These are phyloP conservation scores for Strix aluco DNA, from an alignment of 2,113 vertebrate species.

Conservation along the genomic window DNA sequence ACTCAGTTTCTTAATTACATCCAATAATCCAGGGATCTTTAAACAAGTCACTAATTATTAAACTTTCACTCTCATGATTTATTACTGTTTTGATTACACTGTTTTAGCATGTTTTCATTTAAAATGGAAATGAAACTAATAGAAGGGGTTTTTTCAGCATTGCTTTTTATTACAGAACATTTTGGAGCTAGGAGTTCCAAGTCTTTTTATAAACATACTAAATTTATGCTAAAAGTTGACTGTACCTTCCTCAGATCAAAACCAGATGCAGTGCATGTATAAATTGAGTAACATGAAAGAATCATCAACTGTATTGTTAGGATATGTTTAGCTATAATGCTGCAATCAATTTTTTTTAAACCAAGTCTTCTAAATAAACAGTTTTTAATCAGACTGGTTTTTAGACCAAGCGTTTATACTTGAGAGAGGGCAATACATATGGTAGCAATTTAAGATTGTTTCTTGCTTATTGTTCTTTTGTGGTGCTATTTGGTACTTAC, in stretches of 20 bases:
- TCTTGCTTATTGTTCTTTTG: neutral
- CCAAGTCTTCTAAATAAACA: neutral
- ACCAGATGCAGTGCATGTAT: neutral
- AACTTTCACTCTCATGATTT: neutral
- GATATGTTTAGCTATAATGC: neutral
- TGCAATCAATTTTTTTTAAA: neutral
- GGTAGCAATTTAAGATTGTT: neutral
- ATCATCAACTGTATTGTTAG: neutral
- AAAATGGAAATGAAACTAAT: neutral
- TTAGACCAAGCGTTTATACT: neutral
- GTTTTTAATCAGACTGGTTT: neutral
- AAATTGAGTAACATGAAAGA: neutral
- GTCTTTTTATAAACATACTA: neutral
- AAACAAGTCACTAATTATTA: neutral
- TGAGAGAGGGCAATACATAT: neutral
- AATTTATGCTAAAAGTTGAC: neutral
- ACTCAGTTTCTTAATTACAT: neutral
- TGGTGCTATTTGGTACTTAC: neutral
- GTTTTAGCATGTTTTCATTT: neutral
- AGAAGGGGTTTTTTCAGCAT: neutral
- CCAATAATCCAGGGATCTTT: neutral
- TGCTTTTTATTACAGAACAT: neutral
- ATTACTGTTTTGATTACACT: neutral
- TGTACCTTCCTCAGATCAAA: neutral
- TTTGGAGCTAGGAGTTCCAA: neutral